Base-by-base conservation (phyloP, 2,113 vertebrate genomes). In the Tachycineta bicolor region DNA sequence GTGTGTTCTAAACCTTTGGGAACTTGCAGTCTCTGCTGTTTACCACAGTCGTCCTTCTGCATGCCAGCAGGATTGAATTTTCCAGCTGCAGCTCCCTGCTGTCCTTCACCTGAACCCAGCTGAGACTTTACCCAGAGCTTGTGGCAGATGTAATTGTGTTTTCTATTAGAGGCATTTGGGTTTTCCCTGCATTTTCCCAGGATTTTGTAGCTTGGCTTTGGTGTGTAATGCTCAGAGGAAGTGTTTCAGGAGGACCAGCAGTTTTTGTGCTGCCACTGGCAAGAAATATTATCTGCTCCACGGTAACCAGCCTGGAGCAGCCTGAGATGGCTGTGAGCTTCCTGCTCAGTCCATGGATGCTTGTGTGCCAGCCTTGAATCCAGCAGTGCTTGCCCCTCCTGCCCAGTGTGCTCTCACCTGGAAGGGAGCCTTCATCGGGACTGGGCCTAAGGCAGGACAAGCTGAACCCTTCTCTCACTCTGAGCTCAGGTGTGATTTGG, bases 341-440 rank as follows among this genome's bases (percentile, higher is more conserved):
- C 43, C 22, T 11, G 1, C n/a, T 12, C 19, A 43, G 23, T 68
- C 15, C 10, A 18, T 83, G 59, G 22, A 15, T 73, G 39, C 14
- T 26, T 75, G 34, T 1, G 2, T 23, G 14, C 50, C 31, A n/a
- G 43, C 37, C 20, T 53, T 24, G 52, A 49, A 52, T 56, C 17
- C 78, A 29, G 46, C 59, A 60, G n/a, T 41, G 50, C 31, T n/a
- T 3, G 12, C 15, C 28, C 28, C 8, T 8, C 22, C 14, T 58
- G 18, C 69, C 26, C 0, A 0, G 5, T 8, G 26, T 52, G 31
- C 29, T 43, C 11, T 46, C 23, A 5, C 17, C 2, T 4, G 62
- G 41, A 75, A 67, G 14, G 56, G 28, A 89, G n/a, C 25, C n/a
- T 18, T 87, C 46, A 25, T 53, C 34, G 49, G 56, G 13, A 6